phyloP scores from a whole-genome alignment of 1,140 invertebrate species.

The Heliconius hermathena region DNA sequence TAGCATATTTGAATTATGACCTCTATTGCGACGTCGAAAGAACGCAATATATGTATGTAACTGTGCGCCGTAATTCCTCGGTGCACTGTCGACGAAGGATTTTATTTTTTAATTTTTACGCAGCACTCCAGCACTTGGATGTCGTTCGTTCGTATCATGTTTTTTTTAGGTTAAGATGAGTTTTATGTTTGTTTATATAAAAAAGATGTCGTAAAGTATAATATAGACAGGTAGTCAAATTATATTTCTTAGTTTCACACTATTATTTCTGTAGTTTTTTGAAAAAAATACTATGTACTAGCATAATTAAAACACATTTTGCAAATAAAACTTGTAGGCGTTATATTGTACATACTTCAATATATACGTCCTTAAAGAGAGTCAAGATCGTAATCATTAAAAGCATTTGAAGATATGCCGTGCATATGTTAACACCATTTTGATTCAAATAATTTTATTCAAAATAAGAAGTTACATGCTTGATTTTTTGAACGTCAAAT shows the following conservation, averaged over 20 bases:
- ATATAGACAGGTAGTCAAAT: neutral
- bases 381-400: conserved; percentile 3
- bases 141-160: conserved; percentile 18
- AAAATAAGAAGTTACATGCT: too few relatives aligned
- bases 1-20: conserved; percentile 20
- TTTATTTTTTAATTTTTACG: conserved; percentile 31
- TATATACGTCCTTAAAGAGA: neutral
- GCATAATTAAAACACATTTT: too few relatives aligned
- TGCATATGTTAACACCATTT: neutral
- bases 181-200: neutral
- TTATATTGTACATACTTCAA: neutral
- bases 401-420: conserved; percentile 1
- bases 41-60: conserved; percentile 11
- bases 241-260: neutral
- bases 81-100: neutral
- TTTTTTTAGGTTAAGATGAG: conserved; percentile 29
- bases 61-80: neutral
- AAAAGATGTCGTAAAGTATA: neutral
- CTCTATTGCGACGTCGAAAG: conserved; percentile 27
- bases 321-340: too few relatives aligned
- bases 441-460: too few relatives aligned
- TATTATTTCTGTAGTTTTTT: too few relatives aligned
- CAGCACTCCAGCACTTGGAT: conserved; percentile 27
- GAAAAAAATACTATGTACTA: too few relatives aligned
- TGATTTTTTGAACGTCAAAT: too few relatives aligned